Percentiles rank a stretch among this genome's conserved stretches.
Evolutionary conservation across 2,797 vertebrate species (phyloP).

Genomic region (Danionella dracula): DNA sequence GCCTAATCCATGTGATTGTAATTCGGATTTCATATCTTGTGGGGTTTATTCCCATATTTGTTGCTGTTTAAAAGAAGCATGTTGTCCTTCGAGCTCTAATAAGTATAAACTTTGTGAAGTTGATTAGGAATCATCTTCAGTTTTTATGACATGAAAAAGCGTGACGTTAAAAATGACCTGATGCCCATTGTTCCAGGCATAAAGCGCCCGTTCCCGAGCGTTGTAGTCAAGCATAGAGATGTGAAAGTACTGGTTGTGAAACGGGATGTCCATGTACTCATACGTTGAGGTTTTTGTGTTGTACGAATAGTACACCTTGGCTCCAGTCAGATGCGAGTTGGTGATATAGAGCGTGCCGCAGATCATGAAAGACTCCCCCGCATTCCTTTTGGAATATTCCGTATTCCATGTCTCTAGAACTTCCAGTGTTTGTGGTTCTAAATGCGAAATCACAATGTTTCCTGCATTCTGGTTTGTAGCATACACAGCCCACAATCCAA

Average conservation of each 20-base stretch:
- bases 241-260: slow-evolving; percentile 98
- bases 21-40: no score
- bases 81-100: no score
- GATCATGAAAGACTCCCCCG: slow-evolving; percentile 97
- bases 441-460: slow-evolving; percentile 91
- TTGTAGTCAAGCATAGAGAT: slow-evolving; percentile 99
- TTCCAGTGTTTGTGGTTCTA: slow-evolving; percentile 87
- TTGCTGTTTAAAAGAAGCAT: no score
- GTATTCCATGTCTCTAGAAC: slow-evolving; percentile 93
- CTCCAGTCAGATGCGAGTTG: slow-evolving; percentile 93
- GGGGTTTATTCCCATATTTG: no score
- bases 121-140: slow-evolving; percentile 85
- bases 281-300: slow-evolving; percentile 94
- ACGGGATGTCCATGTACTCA: slow-evolving; percentile 95
- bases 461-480: slow-evolving; percentile 98
- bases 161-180: slow-evolving; percentile 98
- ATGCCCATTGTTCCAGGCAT: slow-evolving; percentile 98
- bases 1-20: no score
- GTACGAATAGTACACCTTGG: slow-evolving; percentile 96
- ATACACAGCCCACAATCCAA: slow-evolving; percentile 93
- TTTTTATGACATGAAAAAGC: slow-evolving; percentile 95
- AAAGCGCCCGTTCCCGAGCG: slow-evolving; percentile 88
- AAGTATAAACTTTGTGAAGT: slow-evolving; percentile 44
- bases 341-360: slow-evolving; percentile 95
- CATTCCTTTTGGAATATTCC: slow-evolving; percentile 93